These are phyloP conservation scores for Caloenas nicobarica DNA, from an alignment of 2,113 vertebrate genomes.

Conservation along the genomic window DNA sequence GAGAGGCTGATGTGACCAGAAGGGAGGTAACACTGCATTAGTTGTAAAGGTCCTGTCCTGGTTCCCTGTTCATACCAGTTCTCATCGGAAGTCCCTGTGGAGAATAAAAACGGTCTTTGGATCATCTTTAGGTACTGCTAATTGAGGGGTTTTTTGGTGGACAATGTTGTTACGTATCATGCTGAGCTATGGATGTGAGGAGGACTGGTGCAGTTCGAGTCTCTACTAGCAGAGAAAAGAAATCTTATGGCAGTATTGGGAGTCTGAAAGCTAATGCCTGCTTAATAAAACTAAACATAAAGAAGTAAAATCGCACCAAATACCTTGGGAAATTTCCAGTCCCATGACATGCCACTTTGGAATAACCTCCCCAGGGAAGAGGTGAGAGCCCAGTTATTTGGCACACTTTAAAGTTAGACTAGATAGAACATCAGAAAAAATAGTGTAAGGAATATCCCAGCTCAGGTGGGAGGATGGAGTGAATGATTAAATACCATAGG, in stretches of 20 bases:
- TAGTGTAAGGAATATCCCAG: neutral
- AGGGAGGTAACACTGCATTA: neutral
- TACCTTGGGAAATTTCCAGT: conserved; percentile 9
- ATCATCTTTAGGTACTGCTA: neutral
- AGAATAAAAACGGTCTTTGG: neutral
- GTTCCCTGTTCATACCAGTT: neutral
- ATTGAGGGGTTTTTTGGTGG: neutral
- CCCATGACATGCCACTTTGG: neutral
- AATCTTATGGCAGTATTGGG: neutral
- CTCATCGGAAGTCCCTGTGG: neutral
- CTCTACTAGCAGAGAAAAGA: neutral
- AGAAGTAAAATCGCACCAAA: neutral
- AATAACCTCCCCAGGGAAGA: conserved; percentile 1
- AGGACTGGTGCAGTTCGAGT: neutral
- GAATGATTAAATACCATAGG: conserved; percentile 51
- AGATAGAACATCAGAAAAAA: neutral
- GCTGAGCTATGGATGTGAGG: neutral
- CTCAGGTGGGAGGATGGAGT: conserved; percentile 43
- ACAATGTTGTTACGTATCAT: neutral
- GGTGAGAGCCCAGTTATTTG: neutral
- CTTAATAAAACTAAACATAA: neutral
- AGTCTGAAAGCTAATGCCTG: neutral
- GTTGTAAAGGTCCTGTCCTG: neutral
- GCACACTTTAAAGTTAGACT: conserved; percentile 6
- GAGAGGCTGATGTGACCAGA: neutral